phyloP scores from a whole-genome alignment of 2,888 invertebrate species.

The Perizoma affinitatum region DNA sequence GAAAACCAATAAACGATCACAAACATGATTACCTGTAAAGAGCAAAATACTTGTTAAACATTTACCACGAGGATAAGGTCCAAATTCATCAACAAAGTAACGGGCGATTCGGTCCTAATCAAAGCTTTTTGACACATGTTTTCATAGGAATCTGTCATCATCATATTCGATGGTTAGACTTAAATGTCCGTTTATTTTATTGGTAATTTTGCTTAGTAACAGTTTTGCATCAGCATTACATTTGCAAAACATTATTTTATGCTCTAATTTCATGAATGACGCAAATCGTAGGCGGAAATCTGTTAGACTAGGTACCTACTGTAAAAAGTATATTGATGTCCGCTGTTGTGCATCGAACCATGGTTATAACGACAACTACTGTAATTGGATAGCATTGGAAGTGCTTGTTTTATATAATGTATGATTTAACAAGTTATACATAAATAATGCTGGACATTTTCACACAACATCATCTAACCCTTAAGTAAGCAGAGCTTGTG shows the following conservation, averaged over 20 bases:
- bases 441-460: no score
- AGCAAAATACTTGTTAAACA: conserved; percentile 21
- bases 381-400: conserved; percentile 1
- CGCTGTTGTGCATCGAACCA: conserved; percentile 59
- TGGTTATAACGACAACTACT: conserved; percentile 6
- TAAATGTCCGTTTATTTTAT: no score
- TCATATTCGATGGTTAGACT: no score
- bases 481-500: no score
- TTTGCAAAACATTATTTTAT: conserved; percentile 20
- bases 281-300: conserved; percentile 60
- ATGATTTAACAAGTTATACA: no score
- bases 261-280: conserved; percentile 52
- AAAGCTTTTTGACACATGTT: no score
- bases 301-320: conserved; percentile 14
- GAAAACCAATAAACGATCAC: conserved; percentile 13
- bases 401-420: background rate
- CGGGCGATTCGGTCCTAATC: no score
- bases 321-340: conserved; percentile 53
- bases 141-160: no score
- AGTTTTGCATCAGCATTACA: conserved; percentile 3
- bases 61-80: conserved; percentile 4
- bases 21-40: conserved; percentile 32
- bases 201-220: no score
- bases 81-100: no score
- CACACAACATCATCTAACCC: no score